These are phyloP conservation scores for Antidorcas marsupialis DNA, from an alignment of 2,113 vertebrate species.

Conservation along the genomic window DNA sequence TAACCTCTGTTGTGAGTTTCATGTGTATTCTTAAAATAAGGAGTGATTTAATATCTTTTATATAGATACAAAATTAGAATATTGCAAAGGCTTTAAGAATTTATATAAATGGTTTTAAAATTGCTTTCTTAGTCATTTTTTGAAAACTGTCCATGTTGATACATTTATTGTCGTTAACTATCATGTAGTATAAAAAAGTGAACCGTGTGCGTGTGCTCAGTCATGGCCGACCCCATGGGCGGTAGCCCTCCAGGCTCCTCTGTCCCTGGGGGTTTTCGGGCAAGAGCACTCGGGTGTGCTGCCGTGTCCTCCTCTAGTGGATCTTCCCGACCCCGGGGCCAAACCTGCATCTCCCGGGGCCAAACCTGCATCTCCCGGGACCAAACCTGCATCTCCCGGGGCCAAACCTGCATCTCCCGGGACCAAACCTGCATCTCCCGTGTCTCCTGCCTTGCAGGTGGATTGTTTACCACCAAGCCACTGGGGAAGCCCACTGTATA, in stretches of 20 bases:
- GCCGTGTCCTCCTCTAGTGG: not conserved
- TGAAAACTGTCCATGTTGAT: not conserved
- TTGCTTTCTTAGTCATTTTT: not conserved
- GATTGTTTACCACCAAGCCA: not conserved
- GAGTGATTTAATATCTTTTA: not conserved
- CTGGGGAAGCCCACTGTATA: not conserved
- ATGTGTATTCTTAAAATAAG: not conserved
- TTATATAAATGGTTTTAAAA: not conserved
- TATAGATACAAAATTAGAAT: not conserved
- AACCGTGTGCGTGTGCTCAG: not conserved
- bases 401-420: not conserved
- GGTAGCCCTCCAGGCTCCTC: not conserved
- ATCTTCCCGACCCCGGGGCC: not conserved
- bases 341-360: not conserved
- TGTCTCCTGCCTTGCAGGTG: not conserved
- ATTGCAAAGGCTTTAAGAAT: not conserved
- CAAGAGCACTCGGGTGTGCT: not conserved
- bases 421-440: not conserved
- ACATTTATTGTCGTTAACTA: not conserved
- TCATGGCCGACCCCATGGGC: not conserved
- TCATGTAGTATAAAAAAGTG: not conserved
- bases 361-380: not conserved
- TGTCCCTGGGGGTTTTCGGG: not conserved
- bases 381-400: not conserved
- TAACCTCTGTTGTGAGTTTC: not conserved